Evolutionary conservation across 2,888 invertebrate genomes (phyloP).

Genomic region (Slavum lentiscoides): DNA sequence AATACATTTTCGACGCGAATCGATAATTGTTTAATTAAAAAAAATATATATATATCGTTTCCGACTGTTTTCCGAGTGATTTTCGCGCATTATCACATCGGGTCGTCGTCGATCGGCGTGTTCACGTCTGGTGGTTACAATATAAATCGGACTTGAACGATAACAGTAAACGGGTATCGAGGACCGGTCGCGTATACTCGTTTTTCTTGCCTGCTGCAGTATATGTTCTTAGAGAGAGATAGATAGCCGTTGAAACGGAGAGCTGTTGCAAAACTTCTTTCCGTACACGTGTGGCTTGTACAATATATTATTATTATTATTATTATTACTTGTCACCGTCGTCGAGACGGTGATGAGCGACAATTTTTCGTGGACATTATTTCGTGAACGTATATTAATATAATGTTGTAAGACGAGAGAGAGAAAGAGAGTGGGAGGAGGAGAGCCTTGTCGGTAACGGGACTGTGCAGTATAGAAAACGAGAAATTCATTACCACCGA

Average conservation of each 20-base stretch:
- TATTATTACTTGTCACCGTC: slow-evolving; percentile 31
- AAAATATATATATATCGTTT: too few species aligned
- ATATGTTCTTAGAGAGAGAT: not conserved
- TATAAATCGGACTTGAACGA: slow-evolving; percentile 39
- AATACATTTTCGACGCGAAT: too few species aligned
- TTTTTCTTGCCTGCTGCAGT: not conserved
- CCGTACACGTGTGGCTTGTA: not conserved
- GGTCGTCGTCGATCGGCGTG: slow-evolving; percentile 22
- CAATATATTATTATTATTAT: not conserved
- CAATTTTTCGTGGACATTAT: slow-evolving; percentile 33
- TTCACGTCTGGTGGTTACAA: slow-evolving; percentile 4
- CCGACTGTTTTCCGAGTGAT: too few species aligned
- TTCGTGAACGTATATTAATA: not conserved
- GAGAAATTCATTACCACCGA: slow-evolving; percentile 21
- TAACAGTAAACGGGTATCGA: slow-evolving; percentile 34
- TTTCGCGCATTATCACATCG: not conserved
- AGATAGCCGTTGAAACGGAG: slow-evolving; percentile 12
- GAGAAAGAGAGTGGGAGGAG: too few species aligned
- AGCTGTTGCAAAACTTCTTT: slow-evolving; percentile 12
- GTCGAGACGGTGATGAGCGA: slow-evolving; percentile 41
- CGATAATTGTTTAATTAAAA: not conserved
- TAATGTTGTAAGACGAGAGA: not conserved
- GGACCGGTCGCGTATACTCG: slow-evolving; percentile 23
- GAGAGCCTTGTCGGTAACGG: not conserved
- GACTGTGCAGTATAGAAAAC: not conserved